phyloP scores from a whole-genome alignment of 2,797 vertebrate species.

The Stomatorhinus walkeri region DNA sequence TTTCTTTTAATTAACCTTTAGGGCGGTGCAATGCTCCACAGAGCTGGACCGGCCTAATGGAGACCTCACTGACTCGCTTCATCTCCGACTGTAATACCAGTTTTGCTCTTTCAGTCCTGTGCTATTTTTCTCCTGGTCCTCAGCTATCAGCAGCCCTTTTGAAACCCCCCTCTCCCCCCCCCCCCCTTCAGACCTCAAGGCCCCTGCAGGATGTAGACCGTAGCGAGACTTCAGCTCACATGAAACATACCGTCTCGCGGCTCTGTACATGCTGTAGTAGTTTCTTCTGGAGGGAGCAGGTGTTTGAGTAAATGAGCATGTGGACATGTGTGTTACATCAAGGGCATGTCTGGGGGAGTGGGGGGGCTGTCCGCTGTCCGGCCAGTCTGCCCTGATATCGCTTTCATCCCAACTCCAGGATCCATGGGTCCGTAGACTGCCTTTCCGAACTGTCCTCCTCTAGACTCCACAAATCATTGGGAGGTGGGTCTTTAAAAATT shows the following conservation, averaged over 20 bases:
- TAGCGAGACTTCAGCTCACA: background rate
- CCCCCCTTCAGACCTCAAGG: background rate
- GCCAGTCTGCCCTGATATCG: constrained; percentile 4
- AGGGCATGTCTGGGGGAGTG: background rate
- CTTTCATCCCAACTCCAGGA: constrained; percentile 44
- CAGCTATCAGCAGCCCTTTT: constrained; percentile 32
- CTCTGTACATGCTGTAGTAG: background rate
- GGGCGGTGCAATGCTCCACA: constrained; percentile 29
- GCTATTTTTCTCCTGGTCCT: constrained; percentile 38
- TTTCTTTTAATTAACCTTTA: constrained; percentile 49
- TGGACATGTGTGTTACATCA: background rate
- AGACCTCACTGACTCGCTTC: constrained; percentile 32
- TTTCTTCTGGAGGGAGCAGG: background rate
- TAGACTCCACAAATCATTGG: constrained; percentile 67
- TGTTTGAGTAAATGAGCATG: background rate
- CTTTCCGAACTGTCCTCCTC: constrained; percentile 78
- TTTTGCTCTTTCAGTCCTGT: background rate
- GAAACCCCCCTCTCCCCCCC: background rate
- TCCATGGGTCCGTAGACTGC: constrained; percentile 82
- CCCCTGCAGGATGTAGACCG: background rate
- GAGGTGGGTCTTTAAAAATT: constrained; percentile 54
- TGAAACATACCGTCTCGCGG: background rate
- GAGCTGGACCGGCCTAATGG: constrained; percentile 26
- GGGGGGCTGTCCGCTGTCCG: background rate
- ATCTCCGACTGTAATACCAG: background rate